Evolutionary conservation across 2,888 invertebrate species (phyloP).

Genomic region (Norana najaformis): DNA sequence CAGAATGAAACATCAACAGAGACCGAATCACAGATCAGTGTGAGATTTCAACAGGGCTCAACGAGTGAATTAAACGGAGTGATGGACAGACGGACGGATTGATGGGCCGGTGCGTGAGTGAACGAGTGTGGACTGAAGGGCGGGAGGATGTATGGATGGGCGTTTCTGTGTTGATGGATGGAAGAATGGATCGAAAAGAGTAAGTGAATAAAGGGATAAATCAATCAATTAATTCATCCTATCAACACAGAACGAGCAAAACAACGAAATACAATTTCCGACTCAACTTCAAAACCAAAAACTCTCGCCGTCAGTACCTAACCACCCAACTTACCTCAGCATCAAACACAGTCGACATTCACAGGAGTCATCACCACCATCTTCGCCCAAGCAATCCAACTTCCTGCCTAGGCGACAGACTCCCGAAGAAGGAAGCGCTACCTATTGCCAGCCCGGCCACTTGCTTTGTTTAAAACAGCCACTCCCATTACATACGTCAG

Average conservation of each 20-base stretch:
- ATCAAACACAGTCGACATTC: background rate
- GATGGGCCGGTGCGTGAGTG: background rate
- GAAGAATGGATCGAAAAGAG: background rate
- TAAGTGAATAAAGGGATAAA: background rate
- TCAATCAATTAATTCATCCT: slow-evolving; percentile 3
- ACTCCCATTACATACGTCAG: background rate
- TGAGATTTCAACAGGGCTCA: too few relatives aligned
- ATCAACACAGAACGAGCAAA: background rate
- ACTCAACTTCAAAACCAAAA: background rate
- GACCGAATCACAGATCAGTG: background rate
- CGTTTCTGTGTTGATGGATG: background rate
- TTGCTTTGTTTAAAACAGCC: background rate
- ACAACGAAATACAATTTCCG: background rate
- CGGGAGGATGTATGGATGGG: too few relatives aligned
- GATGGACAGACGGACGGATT: background rate
- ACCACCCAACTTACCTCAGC: background rate
- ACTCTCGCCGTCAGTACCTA: background rate
- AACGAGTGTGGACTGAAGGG: too few relatives aligned
- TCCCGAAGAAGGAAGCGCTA: background rate
- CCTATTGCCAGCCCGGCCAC: background rate
- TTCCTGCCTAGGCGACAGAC: background rate
- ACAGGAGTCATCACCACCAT: background rate
- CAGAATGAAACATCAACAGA: background rate
- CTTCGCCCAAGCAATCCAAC: background rate
- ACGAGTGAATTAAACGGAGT: too few relatives aligned